Evolutionary conservation across 37 sponge, comb jelly and placozoan genomes (phyloP).

Genomic region (Petrosia ficiformis): DNA sequence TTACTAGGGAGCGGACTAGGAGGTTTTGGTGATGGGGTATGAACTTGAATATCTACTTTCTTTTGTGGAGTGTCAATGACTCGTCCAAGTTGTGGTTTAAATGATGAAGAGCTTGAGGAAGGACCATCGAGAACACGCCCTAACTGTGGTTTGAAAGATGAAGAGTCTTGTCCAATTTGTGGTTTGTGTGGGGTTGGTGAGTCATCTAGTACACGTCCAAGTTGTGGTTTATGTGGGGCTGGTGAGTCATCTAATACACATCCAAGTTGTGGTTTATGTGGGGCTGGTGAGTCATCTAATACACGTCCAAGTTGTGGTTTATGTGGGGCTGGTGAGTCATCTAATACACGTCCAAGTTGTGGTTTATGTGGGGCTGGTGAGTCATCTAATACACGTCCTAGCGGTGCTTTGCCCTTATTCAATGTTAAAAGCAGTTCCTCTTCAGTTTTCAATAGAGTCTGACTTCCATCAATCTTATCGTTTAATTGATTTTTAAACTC

Average conservation of each 20-base stretch:
- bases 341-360: conserved; percentile 13
- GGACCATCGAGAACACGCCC: not conserved
- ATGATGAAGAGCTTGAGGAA: not conserved
- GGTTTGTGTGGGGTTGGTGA: not conserved
- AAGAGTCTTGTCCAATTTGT: not conserved
- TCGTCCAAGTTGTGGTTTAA: conserved; percentile 3
- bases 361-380: not conserved
- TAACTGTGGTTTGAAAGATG: not conserved
- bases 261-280: conserved; percentile 33
- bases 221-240: not conserved
- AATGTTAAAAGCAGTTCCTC: conserved; percentile 46
- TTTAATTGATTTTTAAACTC: conserved; percentile 40
- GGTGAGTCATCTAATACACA: conserved; percentile 45
- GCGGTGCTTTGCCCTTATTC: conserved; percentile 30
- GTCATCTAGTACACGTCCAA: not conserved
- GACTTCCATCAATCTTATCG: conserved; percentile 35
- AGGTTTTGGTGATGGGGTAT: not conserved
- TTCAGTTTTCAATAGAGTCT: conserved; percentile 49
- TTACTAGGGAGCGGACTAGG: not conserved
- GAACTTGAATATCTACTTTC: not conserved
- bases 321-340: not conserved
- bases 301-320: conserved; percentile 58
- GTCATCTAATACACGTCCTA: conserved; percentile 50
- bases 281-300: conserved; percentile 30
- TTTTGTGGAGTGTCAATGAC: conserved; percentile 5